These are phyloP conservation scores for Lasaia peninsularis DNA, from an alignment of 1,140 invertebrate genomes.

Conservation along the genomic window DNA sequence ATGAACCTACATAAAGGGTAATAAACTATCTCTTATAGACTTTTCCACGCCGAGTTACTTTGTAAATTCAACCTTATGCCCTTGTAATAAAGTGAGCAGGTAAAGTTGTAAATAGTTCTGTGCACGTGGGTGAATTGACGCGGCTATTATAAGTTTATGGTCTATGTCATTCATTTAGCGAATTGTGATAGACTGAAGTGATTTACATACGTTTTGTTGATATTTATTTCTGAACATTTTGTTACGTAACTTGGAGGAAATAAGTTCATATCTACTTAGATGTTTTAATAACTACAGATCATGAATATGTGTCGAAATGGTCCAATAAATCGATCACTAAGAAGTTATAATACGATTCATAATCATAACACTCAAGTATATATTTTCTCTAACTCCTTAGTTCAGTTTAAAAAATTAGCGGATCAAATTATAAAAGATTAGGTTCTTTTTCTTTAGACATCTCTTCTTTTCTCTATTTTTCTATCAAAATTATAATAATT, in stretches of 20 bases:
- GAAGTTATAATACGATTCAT: too few species aligned
- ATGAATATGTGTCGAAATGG: too few species aligned
- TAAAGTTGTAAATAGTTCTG: not conserved
- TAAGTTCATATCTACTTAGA: too few species aligned
- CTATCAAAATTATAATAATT: too few species aligned
- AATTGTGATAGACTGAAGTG: slow-evolving; percentile 43
- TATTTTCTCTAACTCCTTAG: too few species aligned
- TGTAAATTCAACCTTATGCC: slow-evolving; percentile 32
- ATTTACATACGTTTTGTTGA: slow-evolving; percentile 34
- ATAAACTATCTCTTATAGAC: slow-evolving; percentile 37
- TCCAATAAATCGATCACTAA: too few species aligned
- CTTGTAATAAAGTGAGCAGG: slow-evolving; percentile 17
- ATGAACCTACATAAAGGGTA: slow-evolving; percentile 42
- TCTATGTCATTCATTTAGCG: slow-evolving; percentile 51
- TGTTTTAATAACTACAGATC: too few species aligned
- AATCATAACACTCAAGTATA: too few species aligned
- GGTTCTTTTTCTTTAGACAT: too few species aligned
- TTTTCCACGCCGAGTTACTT: slow-evolving; percentile 2
- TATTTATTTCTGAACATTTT: not conserved
- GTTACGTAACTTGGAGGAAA: slow-evolving; percentile 9
- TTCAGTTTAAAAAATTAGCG: too few species aligned
- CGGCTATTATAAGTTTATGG: slow-evolving; percentile 45
- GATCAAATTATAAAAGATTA: too few species aligned
- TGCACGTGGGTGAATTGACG: slow-evolving; percentile 48
- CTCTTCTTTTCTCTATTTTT: too few species aligned